Evolutionary conservation across 92 coral and sea anemone species (phyloP), one percentile per base, ranked within the genome.

Genomic region (Phymanthus crucifer): DNA sequence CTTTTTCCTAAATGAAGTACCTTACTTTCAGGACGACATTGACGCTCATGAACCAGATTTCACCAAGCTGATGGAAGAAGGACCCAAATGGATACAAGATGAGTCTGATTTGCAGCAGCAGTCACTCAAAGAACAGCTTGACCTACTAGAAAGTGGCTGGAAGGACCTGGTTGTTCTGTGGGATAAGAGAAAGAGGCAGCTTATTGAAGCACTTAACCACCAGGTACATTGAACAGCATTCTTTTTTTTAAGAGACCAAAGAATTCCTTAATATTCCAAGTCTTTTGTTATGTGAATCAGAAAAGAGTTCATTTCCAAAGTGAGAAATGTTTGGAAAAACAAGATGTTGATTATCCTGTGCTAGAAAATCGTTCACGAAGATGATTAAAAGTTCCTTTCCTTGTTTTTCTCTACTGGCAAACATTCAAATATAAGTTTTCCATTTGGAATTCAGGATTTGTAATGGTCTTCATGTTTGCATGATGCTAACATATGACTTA

Each of bases 21-120:
- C 10, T 76, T 52, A 57, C 29, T 52, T 58, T 31, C 32, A 95
- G 99, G 97, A 95, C 71, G 99, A 95, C 70, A 93, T 95, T 81
- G 99, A 95, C 71, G 84, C 93, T 50, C 98, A 97, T 3, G 98
- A 95, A 70, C 99, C 98, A 26, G 95, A 94, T 83, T 95, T 90
- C 85, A 79, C 78, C 72, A 88, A 93, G 72, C 78, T 95, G 83
- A 78, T 90, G 87, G 78, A 86, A 66, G 93, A 91, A 34, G 99
- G 99, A 5, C 99, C 99, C 66, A 95, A 95, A 77, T 95, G 99
- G 99, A 91, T 93, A 11, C 99, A 95, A 74, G 99, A 95, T 37
- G 99, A 95, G 68, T 90, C 98, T 52, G 99, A 95, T 68, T 89
- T 95, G 0, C 99, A 95, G 35, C 99, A 95, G 45, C 99, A 95